Conservation (phyloP, 2,797 vertebrate genomes). For the Nyctibius grandis region DNA sequence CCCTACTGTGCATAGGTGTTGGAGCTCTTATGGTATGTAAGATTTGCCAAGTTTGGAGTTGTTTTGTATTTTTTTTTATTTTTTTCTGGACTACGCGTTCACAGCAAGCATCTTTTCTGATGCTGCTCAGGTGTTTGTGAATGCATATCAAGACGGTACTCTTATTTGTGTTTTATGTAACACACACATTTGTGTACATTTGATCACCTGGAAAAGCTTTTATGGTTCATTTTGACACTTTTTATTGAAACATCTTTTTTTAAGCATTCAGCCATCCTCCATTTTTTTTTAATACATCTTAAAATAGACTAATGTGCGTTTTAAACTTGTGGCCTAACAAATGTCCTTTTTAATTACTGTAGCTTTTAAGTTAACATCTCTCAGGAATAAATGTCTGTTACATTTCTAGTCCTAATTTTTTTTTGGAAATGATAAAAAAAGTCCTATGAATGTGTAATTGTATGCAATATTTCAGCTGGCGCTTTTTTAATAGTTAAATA, state of each 20-base stretch:
- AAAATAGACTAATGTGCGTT: neutral
- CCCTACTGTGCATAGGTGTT: conserved; percentile 72
- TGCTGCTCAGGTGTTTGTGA: conserved; percentile 8
- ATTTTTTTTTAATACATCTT: neutral
- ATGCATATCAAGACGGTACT: neutral
- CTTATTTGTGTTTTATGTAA: conserved; percentile 21
- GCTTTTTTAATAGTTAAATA: neutral
- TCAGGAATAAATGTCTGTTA: neutral
- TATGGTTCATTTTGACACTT: conserved; percentile 12
- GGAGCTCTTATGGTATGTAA: conserved; percentile 74
- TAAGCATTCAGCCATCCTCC: neutral
- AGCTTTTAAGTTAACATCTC: neutral
- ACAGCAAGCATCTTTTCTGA: conserved; percentile 16
- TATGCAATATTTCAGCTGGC: neutral
- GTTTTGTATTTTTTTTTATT: conserved; percentile 12
- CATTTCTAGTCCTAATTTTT: neutral
- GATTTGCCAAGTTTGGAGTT: conserved; percentile 60
- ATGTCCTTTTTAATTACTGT: neutral
- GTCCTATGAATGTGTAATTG: neutral
- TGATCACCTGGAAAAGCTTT: conserved; percentile 2
- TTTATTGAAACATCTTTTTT: neutral
- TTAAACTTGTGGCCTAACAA: conserved; percentile 12
- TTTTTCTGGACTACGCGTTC: conserved; percentile 24
- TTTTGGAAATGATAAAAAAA: neutral
- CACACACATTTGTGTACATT: neutral